These are phyloP conservation scores for Limnephilus auricula DNA, from an alignment of 2,888 invertebrate genomes.

Conservation along the genomic window DNA sequence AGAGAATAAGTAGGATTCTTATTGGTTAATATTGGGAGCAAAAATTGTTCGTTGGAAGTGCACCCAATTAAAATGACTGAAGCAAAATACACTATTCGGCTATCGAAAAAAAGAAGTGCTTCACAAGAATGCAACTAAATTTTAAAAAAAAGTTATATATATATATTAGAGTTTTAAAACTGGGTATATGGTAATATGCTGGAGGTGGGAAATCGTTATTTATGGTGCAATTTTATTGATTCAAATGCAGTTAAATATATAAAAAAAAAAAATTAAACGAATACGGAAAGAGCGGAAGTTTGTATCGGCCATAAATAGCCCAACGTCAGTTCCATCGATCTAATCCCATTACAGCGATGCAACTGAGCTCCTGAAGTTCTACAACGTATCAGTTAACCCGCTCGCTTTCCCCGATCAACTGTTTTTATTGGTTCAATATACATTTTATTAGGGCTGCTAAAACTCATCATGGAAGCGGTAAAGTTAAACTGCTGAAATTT, in stretches of 20 bases:
- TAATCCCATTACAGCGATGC: conserved; percentile 24
- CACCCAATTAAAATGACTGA: background rate
- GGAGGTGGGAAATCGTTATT: background rate
- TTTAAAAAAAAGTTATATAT: no score
- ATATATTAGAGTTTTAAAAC: background rate
- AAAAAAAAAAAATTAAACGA: conserved; percentile 27
- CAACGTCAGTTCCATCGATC: conserved; percentile 19
- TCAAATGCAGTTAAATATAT: background rate
- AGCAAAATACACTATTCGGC: background rate
- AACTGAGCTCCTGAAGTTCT: conserved; percentile 33
- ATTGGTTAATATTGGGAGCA: background rate
- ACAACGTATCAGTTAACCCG: conserved; percentile 1
- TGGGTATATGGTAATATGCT: background rate
- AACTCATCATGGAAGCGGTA: background rate
- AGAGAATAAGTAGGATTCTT: no score
- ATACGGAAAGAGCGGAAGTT: background rate
- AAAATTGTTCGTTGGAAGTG: background rate
- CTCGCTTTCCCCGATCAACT: conserved; percentile 6
- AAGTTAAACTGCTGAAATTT: background rate
- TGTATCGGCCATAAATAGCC: conserved; percentile 7
- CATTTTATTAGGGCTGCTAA: background rate
- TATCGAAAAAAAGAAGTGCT: no score
- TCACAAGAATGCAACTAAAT: no score
- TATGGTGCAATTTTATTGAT: background rate
- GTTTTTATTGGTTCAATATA: conserved; percentile 29